Conservation (phyloP, 2,113 vertebrate species). For the Platysteira castanea region DNA sequence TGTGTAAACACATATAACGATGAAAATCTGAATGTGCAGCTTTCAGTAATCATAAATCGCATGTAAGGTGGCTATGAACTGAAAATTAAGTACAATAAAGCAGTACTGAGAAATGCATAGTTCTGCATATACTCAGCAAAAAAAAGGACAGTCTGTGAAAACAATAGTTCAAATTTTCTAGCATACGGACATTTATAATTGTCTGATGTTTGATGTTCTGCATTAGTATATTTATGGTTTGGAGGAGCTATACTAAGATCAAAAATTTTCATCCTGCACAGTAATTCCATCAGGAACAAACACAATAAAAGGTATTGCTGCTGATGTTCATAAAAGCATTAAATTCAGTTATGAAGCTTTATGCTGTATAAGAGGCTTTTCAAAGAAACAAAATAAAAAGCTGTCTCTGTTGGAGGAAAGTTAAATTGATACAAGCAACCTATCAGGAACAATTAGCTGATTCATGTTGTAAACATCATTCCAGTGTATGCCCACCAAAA, state of each 20-base stretch:
- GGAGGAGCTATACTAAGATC: background rate
- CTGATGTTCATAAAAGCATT: background rate
- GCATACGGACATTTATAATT: background rate
- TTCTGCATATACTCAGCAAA: background rate
- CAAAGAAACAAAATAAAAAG: background rate
- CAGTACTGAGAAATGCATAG: background rate
- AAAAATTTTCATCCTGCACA: background rate
- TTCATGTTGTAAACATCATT: conserved; percentile 7
- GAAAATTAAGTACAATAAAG: background rate
- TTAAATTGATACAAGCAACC: conserved; percentile 16
- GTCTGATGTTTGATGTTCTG: background rate
- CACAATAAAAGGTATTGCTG: background rate
- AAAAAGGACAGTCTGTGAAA: background rate
- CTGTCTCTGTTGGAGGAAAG: background rate
- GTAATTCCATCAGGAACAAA: background rate
- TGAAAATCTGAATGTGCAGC: background rate
- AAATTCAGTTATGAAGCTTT: background rate
- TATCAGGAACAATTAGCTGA: conserved; percentile 4
- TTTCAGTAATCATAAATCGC: background rate
- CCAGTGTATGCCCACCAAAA: background rate
- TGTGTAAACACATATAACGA: background rate
- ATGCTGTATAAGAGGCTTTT: background rate
- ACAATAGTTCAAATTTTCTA: background rate
- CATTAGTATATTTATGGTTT: background rate
- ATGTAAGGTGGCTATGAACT: background rate